phyloP scores from a whole-genome alignment of 2,113 vertebrate species.

The Dendrocopos noguchii region DNA sequence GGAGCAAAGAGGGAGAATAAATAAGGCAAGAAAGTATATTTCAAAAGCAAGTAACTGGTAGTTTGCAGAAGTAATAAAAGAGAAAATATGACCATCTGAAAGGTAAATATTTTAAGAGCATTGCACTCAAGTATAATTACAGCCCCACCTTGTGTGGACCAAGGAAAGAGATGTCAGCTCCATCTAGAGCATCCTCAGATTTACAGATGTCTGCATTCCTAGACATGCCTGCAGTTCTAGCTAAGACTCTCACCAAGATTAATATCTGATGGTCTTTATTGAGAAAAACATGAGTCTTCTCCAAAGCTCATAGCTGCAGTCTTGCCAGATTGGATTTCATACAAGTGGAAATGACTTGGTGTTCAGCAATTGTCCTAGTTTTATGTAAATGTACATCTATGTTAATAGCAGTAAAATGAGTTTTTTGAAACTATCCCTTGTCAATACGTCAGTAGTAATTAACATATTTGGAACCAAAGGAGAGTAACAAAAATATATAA shows the following conservation, averaged over 20 bases:
- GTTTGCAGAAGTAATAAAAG: neutral
- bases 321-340: neutral
- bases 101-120: neutral
- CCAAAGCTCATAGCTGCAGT: neutral
- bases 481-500: neutral
- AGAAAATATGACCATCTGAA: neutral
- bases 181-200: neutral
- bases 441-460: neutral
- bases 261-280: neutral
- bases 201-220: neutral
- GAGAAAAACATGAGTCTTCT: neutral
- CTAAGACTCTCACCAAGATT: neutral
- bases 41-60: neutral
- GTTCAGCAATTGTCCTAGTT: neutral
- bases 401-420: neutral
- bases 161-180: neutral
- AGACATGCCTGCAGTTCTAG: neutral
- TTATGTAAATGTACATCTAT: neutral
- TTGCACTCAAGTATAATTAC: neutral
- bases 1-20: neutral
- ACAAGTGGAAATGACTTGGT: neutral
- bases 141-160: neutral
- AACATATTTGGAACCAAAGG: neutral
- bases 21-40: neutral
- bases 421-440: neutral